Conservation (phyloP, 1,140 invertebrate species). For the Cydia splendana region DNA sequence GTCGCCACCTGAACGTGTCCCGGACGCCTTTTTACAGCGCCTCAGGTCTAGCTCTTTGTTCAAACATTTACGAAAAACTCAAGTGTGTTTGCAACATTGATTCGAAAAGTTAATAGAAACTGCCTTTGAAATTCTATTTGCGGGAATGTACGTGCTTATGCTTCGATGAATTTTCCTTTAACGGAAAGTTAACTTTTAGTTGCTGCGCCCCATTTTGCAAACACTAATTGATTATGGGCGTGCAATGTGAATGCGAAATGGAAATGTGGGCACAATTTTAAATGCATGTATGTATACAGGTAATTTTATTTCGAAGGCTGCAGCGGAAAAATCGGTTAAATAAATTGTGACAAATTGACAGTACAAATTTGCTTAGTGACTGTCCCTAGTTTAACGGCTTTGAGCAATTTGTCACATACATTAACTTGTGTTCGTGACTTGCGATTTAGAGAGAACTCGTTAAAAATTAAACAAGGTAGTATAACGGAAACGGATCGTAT, state of each 20-base stretch:
- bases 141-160: background rate
- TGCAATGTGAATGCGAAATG: constrained; percentile 10
- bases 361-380: background rate
- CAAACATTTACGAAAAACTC: constrained; percentile 34
- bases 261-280: background rate
- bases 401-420: constrained; percentile 34
- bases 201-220: background rate
- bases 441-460: constrained; percentile 32
- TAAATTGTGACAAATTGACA: constrained; percentile 6
- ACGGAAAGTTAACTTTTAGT: constrained; percentile 11
- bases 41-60: constrained; percentile 44
- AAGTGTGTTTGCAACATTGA: constrained; percentile 21
- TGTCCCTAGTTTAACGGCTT: constrained; percentile 1
- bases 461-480: constrained; percentile 30
- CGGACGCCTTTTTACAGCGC: constrained; percentile 47
- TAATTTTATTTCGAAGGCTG: constrained; percentile 5
- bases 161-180: background rate
- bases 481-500: background rate
- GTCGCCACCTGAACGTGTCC: constrained; percentile 52
- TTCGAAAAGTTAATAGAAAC: background rate
- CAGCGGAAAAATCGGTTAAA: background rate
- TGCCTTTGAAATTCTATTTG: constrained; percentile 14
- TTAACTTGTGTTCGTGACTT: constrained; percentile 35
- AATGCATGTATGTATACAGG: background rate
- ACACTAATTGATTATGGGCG: background rate